Conservation (phyloP, 2,113 vertebrate species). For the Xyliphius kryptos region DNA sequence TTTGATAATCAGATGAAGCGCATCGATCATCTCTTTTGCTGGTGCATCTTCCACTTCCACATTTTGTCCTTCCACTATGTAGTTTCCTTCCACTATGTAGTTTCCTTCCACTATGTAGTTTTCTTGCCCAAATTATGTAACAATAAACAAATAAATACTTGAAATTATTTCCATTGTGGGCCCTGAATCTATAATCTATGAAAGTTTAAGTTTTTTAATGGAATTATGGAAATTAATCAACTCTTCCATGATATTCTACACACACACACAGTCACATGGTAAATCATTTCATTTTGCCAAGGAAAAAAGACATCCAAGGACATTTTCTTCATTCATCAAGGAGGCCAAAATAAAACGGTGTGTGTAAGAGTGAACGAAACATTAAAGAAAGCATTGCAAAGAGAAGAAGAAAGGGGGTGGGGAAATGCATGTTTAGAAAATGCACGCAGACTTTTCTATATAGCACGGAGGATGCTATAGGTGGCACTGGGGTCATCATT, state of each 20-base stretch:
- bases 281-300: constrained; percentile 71
- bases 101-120: constrained; percentile 50
- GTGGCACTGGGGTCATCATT: constrained; percentile 49
- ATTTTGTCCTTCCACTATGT: constrained; percentile 50
- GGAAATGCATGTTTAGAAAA: constrained; percentile 57
- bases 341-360: constrained; percentile 64
- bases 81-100: constrained; percentile 50
- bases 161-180: too few species aligned
- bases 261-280: constrained; percentile 67
- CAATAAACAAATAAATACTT: too few species aligned
- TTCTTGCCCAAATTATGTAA: constrained; percentile 49
- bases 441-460: constrained; percentile 21
- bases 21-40: too few species aligned
- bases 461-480: constrained; percentile 57
- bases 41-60: too few species aligned
- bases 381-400: constrained; percentile 60
- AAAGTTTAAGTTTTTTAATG: too few species aligned
- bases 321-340: constrained; percentile 57
- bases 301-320: constrained; percentile 68
- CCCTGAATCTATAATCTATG: too few species aligned
- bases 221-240: too few species aligned
- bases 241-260: too few species aligned
- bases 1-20: too few species aligned
- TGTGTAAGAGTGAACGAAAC: constrained; percentile 56
- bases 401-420: constrained; percentile 39